A percentile compares a stretch with the other conserved stretches of the same genome.
Evolutionary conservation across 2,113 vertebrate species (phyloP).

Genomic region (Ptychochromis oligacanthus): DNA sequence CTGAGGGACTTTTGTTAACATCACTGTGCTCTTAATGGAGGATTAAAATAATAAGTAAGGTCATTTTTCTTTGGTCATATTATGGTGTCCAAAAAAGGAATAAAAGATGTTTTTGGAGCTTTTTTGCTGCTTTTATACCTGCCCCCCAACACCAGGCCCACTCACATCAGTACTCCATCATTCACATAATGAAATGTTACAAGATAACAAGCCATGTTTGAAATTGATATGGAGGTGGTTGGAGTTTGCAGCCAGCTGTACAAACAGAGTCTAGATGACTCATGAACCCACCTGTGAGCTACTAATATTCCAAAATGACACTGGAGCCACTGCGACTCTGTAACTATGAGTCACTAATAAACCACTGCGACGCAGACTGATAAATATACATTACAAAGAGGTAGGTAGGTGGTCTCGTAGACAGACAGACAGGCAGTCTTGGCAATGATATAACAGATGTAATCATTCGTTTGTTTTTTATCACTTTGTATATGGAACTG

Average conservation of each 20-base stretch:
- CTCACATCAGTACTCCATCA: neutral
- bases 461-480: slow-evolving; percentile 1
- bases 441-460: neutral
- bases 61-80: neutral
- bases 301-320: slow-evolving; percentile 36
- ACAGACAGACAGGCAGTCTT: neutral
- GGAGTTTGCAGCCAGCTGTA: slow-evolving; percentile 60
- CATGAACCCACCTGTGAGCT: slow-evolving; percentile 59
- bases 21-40: neutral
- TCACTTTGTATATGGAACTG: slow-evolving; percentile 19
- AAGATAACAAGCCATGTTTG: slow-evolving; percentile 17
- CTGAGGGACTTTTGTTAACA: neutral
- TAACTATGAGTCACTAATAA: slow-evolving; percentile 21
- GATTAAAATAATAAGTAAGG: neutral
- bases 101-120: neutral
- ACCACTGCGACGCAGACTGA: slow-evolving; percentile 14
- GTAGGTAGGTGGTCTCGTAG: slow-evolving; percentile 48
- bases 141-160: neutral
- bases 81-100: neutral
- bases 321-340: slow-evolving; percentile 23
- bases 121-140: neutral
- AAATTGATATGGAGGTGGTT: slow-evolving; percentile 22
- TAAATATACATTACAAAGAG: slow-evolving; percentile 18
- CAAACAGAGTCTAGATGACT: slow-evolving; percentile 68
- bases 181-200: neutral